These are phyloP conservation scores for Amazona vittata DNA, from an alignment of 2,113 vertebrate genomes.

Conservation along the genomic window DNA sequence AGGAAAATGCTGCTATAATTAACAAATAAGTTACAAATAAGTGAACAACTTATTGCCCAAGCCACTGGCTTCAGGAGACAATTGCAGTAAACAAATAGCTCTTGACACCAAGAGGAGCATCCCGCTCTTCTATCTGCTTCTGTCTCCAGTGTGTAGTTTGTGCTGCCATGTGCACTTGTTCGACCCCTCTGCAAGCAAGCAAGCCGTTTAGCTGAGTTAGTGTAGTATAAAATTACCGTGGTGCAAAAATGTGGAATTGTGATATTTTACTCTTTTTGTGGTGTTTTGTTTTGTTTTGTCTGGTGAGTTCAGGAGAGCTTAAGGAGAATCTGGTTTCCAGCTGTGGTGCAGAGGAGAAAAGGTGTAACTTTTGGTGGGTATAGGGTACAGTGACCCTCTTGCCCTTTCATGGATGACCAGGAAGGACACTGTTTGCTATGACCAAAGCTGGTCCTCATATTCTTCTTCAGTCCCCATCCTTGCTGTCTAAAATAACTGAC, in stretches of 20 bases:
- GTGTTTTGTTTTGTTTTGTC: background rate
- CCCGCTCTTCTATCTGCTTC: background rate
- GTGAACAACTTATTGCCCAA: conserved; percentile 1
- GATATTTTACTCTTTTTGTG: background rate
- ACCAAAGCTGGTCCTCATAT: fast-evolving
- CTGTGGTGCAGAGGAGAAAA: background rate
- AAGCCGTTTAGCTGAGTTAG: background rate
- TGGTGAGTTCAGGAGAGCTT: background rate
- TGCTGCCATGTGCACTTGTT: background rate
- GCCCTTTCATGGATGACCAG: background rate
- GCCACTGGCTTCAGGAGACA: background rate
- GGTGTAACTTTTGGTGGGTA: background rate
- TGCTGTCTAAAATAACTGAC: background rate
- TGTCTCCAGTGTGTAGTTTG: background rate
- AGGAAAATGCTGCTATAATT: conserved; percentile 28
- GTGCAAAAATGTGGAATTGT: background rate
- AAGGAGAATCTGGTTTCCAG: background rate
- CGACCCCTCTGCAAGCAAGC: background rate
- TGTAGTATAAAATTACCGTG: conserved; percentile 4
- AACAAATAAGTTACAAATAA: conserved; percentile 50
- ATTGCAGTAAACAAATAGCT: background rate
- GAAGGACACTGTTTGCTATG: background rate
- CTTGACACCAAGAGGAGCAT: background rate
- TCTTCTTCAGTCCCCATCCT: background rate
- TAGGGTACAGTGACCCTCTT: background rate